Base-by-base conservation (phyloP, 1,140 invertebrate species). In the Zaprionus kolodkinae region DNA sequence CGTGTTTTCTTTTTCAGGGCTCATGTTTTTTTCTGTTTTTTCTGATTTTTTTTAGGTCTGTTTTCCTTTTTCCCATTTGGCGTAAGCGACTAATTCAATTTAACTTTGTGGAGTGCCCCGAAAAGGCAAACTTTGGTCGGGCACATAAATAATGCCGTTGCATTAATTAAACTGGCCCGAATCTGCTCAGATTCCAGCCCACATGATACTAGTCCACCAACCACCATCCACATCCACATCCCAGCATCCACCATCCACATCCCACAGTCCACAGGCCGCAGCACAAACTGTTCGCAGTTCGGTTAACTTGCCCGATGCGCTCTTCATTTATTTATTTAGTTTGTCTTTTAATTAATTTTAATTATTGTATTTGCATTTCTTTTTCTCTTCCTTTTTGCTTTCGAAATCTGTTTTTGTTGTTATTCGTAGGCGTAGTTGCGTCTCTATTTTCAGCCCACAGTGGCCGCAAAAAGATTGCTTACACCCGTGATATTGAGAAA, bases 351-450 rank as follows among this genome's bases (percentile, higher is more conserved):
- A 86, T 85, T 85, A 86, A 81, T 87, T 86, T 86, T 82, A 87
- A 87, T 79, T 87, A 87, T 82, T 87, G 76, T 87, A 79, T 86
- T 87, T 87, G 83, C 82, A 87, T 87, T 87, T 79, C 64, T 65
- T 45, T 60, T 62, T 45, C 54, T 15, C 6, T 45, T n/a, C n/a
- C n/a, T n/a, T n/a, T n/a, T n/a, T n/a, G n/a, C n/a, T n/a, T n/a
- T n/a, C n/a, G n/a, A n/a, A n/a, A n/a, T n/a, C n/a, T 69, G 56
- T 45, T 60, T 43, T 67, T 78, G 68, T 38, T 45, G 9, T 21
- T 25, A 50, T 50, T 50, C 17, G n/a, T 10, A 25, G 9, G 45
- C 45, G 17, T 48, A 48, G 45, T 48, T 33, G n/a, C 6, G 60
- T 27, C 60, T 50, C n/a, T 25, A 30, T 17, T 33, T 12, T 12